phyloP scores from a whole-genome alignment of 2,888 invertebrate genomes.

The Zygogramma bicolorata region DNA sequence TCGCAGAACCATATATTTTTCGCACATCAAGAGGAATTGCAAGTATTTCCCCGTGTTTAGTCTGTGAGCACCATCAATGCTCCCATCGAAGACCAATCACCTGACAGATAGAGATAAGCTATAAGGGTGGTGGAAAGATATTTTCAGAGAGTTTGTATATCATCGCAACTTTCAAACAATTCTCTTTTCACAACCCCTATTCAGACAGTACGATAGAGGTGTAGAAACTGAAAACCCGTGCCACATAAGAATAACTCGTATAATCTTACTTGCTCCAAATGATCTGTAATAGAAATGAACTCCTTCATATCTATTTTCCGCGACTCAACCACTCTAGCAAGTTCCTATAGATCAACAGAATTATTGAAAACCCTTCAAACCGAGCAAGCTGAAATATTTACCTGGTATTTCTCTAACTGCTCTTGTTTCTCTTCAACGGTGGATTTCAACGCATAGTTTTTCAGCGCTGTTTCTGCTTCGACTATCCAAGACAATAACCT shows the following conservation, averaged over 20 bases:
- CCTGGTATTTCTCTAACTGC: constrained; percentile 91
- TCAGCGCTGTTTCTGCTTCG: constrained; percentile 87
- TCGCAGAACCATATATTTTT: no score
- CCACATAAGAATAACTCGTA: constrained; percentile 13
- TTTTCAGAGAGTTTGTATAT: neutral
- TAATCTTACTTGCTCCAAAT: constrained; percentile 86
- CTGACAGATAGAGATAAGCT: constrained; percentile 27
- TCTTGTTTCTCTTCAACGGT: constrained; percentile 91
- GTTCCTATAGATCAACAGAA: constrained; percentile 71
- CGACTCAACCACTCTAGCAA: constrained; percentile 80
- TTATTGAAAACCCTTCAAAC: neutral
- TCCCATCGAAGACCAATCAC: constrained; percentile 32
- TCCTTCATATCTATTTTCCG: constrained; percentile 80
- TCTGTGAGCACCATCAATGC: neutral
- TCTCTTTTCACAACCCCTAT: neutral
- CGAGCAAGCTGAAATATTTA: constrained; percentile 62
- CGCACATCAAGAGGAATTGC: no score
- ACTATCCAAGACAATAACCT: constrained; percentile 85
- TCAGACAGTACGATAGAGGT: neutral
- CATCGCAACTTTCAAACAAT: neutral
- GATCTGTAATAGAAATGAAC: constrained; percentile 80
- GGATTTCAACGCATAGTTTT: constrained; percentile 86
- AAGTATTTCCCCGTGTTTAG: neutral
- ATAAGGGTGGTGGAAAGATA: constrained; percentile 7
- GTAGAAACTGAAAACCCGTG: neutral